phyloP scores from a whole-genome alignment of 92 coral and sea anemone genomes.

The Siderastrea siderea region DNA sequence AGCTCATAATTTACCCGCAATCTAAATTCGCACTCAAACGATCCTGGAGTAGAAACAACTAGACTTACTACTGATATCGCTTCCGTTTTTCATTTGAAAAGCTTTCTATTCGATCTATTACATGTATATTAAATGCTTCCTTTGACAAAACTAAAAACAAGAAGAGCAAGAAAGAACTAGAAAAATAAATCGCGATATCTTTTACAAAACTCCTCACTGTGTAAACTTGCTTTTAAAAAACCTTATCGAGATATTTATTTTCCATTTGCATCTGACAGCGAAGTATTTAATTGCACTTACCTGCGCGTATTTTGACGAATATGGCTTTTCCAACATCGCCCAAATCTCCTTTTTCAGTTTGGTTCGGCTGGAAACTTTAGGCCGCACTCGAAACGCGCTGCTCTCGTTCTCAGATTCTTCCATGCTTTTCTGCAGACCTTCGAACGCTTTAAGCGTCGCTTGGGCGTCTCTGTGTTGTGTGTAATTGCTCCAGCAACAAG shows the following conservation, averaged over 20 bases:
- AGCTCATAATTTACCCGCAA: neutral
- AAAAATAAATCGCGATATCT: neutral
- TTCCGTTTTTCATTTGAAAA: slow-evolving; percentile 25
- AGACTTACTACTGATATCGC: neutral
- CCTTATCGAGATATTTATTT: slow-evolving; percentile 18
- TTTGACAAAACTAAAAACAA: neutral
- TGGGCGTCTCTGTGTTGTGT: slow-evolving; percentile 98
- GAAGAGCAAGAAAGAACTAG: neutral
- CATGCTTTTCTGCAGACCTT: slow-evolving; percentile 87
- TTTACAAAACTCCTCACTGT: slow-evolving; percentile 6
- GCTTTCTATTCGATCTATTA: neutral
- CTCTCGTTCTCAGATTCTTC: slow-evolving; percentile 85
- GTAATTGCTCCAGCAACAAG: slow-evolving; percentile 99
- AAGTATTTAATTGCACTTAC: slow-evolving; percentile 49
- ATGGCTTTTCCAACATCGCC: slow-evolving; percentile 95
- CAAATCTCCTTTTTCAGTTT: slow-evolving; percentile 75
- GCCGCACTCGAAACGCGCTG: slow-evolving; percentile 68
- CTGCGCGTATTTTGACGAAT: slow-evolving; percentile 98
- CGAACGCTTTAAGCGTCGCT: slow-evolving; percentile 93
- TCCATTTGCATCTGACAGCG: slow-evolving; percentile 5
- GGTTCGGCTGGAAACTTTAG: slow-evolving; percentile 34
- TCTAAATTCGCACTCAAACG: neutral
- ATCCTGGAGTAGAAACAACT: neutral
- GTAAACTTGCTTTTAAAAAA: slow-evolving; percentile 24
- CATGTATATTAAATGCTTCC: slow-evolving; percentile 10